These are phyloP conservation scores for Drosophila pseudotalamancana DNA, from an alignment of 2,888 invertebrate genomes.

Conservation along the genomic window DNA sequence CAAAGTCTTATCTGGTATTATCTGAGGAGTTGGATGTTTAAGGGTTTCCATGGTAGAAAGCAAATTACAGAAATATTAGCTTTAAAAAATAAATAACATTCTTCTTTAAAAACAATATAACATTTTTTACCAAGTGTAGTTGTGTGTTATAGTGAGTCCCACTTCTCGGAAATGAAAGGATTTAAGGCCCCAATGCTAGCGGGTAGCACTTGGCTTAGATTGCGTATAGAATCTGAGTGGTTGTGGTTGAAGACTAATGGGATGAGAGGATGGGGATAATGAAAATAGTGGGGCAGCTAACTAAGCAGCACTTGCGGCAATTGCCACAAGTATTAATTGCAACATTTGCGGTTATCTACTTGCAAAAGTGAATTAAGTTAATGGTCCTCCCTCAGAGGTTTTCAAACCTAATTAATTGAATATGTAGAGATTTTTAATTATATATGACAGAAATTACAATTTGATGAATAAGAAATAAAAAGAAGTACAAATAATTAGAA, in stretches of 20 bases:
- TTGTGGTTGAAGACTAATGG: no score
- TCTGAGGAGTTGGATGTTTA: no score
- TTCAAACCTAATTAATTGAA: no score
- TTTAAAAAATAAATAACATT: no score
- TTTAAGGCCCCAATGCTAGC: slow-evolving; percentile 4
- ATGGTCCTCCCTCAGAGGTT: slow-evolving; percentile 10
- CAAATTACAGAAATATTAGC: no score
- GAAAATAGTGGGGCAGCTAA: not conserved
- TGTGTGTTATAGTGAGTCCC: not conserved
- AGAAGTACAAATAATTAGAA: no score
- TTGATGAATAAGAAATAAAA: no score
- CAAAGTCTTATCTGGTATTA: no score
- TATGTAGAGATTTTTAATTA: no score
- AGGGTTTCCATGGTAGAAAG: no score
- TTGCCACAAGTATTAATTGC: slow-evolving; percentile 31
- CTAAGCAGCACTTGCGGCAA: slow-evolving; percentile 16
- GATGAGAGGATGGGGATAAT: not conserved
- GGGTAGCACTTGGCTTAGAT: slow-evolving; percentile 3
- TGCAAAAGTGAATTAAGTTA: slow-evolving; percentile 16
- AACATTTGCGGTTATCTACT: slow-evolving; percentile 22
- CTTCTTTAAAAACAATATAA: not conserved
- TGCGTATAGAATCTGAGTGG: not conserved
- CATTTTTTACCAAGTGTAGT: slow-evolving; percentile 1
- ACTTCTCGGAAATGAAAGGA: not conserved
- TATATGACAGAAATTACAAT: no score